Conservation (phyloP, 1,140 invertebrate species). For the Zaprionus inermis region DNA sequence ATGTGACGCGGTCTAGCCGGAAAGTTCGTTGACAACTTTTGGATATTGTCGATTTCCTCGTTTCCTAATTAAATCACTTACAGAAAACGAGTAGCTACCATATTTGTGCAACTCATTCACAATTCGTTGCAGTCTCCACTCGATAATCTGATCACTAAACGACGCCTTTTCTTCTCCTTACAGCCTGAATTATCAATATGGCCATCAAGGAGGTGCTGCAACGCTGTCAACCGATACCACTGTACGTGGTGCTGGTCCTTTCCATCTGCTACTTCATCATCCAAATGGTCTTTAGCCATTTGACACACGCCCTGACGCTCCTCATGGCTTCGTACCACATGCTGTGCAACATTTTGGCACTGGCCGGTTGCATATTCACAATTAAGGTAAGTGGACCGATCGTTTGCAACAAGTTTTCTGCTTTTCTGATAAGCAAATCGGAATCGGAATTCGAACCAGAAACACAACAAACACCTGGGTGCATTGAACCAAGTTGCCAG, state of each 20-base stretch:
- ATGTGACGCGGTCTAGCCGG: constrained; percentile 15
- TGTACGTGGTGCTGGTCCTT: constrained; percentile 89
- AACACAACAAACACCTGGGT: constrained; percentile 11
- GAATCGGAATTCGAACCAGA: constrained; percentile 10
- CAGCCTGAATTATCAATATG: constrained; percentile 84
- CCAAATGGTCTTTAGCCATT: constrained; percentile 90
- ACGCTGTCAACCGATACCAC: constrained; percentile 88
- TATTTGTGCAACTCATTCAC: constrained; percentile 47
- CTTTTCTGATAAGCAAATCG: constrained; percentile 45
- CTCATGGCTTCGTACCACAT: constrained; percentile 94
- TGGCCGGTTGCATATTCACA: constrained; percentile 89
- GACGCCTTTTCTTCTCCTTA: background rate
- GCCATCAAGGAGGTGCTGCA: constrained; percentile 90
- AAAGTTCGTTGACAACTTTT: constrained; percentile 32
- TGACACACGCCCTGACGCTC: constrained; percentile 92
- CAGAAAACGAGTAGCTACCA: background rate
- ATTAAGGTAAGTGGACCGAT: constrained; percentile 87
- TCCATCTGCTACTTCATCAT: constrained; percentile 89
- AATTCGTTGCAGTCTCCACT: constrained; percentile 4
- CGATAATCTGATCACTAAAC: too few species aligned
- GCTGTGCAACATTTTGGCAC: constrained; percentile 91
- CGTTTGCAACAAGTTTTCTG: constrained; percentile 13
- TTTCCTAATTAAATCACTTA: constrained; percentile 13
- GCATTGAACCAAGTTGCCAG: constrained; percentile 39
- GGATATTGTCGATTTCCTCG: constrained; percentile 6